Evolutionary conservation across 2,888 invertebrate genomes (phyloP).

Genomic region (Phytoseiulus persimilis): DNA sequence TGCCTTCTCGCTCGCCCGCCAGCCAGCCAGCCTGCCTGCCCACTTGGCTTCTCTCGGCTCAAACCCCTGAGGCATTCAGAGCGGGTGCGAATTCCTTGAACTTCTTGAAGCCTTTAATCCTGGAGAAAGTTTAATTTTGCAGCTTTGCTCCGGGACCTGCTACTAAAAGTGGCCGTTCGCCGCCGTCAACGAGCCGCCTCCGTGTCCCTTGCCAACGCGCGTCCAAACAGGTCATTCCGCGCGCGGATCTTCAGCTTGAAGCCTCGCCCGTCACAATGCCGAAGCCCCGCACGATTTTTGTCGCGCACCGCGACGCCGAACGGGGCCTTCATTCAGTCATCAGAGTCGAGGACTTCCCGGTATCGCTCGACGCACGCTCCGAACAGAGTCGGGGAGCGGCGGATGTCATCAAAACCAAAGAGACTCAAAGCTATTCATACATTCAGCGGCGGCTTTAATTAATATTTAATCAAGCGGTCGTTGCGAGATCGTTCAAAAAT

Average conservation of each 20-base stretch:
- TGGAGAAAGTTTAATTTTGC: slow-evolving; percentile 12
- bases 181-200: too few relatives aligned
- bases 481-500: too few relatives aligned
- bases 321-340: background rate
- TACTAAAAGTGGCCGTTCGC: background rate
- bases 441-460: too few relatives aligned
- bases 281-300: too few relatives aligned
- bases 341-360: too few relatives aligned
- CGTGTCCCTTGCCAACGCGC: too few relatives aligned
- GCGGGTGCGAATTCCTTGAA: slow-evolving; percentile 17
- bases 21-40: background rate
- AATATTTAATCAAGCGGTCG: too few relatives aligned
- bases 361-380: background rate
- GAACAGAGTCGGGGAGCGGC: background rate
- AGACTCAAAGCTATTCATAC: background rate
- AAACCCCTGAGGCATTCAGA: background rate
- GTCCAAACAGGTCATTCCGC: too few relatives aligned
- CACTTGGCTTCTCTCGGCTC: background rate
- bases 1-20: too few relatives aligned
- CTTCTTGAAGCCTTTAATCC: slow-evolving; percentile 36
- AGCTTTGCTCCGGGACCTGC: background rate
- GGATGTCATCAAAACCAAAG: background rate
- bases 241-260: too few relatives aligned
- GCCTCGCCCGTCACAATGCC: too few relatives aligned
- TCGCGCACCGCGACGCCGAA: background rate